A percentile compares a stretch with the other conserved stretches of the same genome.
These are phyloP conservation scores for Imbricaverruca yamaguchii DNA, from an alignment of 2,888 invertebrate species.

Conservation along the genomic window DNA sequence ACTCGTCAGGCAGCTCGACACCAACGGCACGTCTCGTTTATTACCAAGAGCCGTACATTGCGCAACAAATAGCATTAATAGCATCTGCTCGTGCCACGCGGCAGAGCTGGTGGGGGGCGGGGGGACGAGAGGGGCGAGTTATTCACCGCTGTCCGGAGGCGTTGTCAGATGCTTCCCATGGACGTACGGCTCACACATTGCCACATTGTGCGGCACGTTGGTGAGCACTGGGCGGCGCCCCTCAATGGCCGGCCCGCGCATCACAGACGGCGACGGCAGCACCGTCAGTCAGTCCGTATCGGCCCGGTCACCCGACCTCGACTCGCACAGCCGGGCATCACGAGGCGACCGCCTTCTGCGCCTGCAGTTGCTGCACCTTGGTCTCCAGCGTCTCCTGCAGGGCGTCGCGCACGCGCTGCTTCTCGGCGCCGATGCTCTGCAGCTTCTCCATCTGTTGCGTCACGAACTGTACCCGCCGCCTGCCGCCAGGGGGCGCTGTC, in stretches of 20 bases:
- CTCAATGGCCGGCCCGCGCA: background rate
- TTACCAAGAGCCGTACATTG: no score
- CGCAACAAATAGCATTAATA: no score
- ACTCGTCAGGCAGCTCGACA: no score
- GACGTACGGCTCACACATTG: no score
- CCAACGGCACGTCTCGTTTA: no score
- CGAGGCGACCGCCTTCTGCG: slow-evolving; percentile 3
- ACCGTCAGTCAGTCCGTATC: background rate
- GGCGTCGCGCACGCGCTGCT: slow-evolving; percentile 46
- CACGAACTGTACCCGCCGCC: slow-evolving; percentile 55
- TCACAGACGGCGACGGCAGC: background rate
- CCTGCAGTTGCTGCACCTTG: background rate
- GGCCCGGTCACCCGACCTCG: background rate
- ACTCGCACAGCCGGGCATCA: background rate
- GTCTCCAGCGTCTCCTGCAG: slow-evolving; percentile 15
- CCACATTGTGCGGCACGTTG: no score
- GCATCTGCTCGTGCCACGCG: no score
- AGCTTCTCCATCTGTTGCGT: slow-evolving; percentile 93
- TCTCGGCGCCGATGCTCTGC: slow-evolving; percentile 70
- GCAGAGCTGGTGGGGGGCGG: no score
- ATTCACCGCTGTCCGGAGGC: no score
- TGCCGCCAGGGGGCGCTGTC: background rate
- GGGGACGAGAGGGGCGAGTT: no score
- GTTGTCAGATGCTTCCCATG: no score
- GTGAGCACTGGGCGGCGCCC: no score